Conservation (phyloP, 2,888 invertebrate species). For the Lepidochrysops patricia region DNA sequence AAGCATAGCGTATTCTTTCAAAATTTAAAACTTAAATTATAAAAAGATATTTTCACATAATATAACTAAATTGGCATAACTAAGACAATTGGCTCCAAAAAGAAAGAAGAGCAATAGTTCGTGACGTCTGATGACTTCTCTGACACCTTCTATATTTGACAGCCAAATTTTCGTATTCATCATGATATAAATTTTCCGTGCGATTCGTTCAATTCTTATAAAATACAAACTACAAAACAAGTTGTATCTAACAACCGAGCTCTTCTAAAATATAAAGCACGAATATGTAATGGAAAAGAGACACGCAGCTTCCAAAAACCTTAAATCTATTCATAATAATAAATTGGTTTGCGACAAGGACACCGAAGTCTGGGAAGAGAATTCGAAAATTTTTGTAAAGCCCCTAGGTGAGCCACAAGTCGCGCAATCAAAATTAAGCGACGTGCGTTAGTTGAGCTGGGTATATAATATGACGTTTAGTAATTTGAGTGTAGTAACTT, state of each 20-base stretch:
- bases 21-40: too few species aligned
- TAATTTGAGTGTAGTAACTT: too few species aligned
- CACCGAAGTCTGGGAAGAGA: constrained; percentile 40
- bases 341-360: constrained; percentile 49
- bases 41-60: too few species aligned
- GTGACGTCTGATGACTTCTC: not conserved
- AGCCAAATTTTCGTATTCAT: not conserved
- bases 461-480: too few species aligned
- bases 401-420: constrained; percentile 33
- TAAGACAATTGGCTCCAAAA: too few species aligned
- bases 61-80: too few species aligned
- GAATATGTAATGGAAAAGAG: constrained; percentile 71
- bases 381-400: constrained; percentile 34
- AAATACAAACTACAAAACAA: not conserved
- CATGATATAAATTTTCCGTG: not conserved
- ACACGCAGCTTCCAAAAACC: constrained; percentile 54
- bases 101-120: not conserved
- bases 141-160: not conserved
- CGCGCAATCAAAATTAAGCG: too few species aligned
- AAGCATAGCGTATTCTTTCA: too few species aligned
- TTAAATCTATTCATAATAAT: constrained; percentile 54
- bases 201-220: not conserved
- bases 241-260: constrained; percentile 28
- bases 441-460: too few species aligned
- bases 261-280: constrained; percentile 60